These are phyloP conservation scores for Alitta virens DNA, from an alignment of 2,888 invertebrate genomes.

Conservation along the genomic window DNA sequence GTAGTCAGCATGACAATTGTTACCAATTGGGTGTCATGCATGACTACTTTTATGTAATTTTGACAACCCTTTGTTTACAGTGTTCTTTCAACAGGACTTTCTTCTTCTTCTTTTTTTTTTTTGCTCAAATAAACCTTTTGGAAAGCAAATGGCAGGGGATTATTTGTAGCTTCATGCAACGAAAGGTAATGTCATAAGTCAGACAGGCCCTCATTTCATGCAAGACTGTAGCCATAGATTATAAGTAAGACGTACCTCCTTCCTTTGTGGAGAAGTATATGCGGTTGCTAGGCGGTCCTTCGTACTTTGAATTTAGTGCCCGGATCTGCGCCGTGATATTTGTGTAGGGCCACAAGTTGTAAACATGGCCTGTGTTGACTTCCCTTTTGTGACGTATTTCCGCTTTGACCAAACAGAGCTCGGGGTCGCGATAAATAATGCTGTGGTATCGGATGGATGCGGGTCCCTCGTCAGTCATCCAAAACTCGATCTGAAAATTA, in stretches of 20 bases:
- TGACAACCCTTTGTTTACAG: too few species aligned
- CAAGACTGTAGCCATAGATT: too few species aligned
- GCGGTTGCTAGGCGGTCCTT: slow-evolving; percentile 27
- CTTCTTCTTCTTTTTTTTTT: too few species aligned
- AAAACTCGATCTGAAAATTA: slow-evolving; percentile 29
- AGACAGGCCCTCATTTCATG: too few species aligned
- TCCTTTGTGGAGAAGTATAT: slow-evolving; percentile 29
- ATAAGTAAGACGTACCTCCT: slow-evolving; percentile 28
- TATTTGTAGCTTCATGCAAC: too few species aligned
- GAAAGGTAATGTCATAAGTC: too few species aligned
- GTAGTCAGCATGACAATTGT: too few species aligned
- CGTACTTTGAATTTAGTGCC: slow-evolving; percentile 32
- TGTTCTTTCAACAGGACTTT: too few species aligned
- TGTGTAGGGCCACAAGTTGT: slow-evolving; percentile 35
- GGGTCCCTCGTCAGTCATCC: slow-evolving; percentile 26
- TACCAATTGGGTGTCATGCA: too few species aligned
- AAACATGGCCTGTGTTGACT: slow-evolving; percentile 29
- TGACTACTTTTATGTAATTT: too few species aligned
- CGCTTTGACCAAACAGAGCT: slow-evolving; percentile 15
- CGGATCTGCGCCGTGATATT: slow-evolving; percentile 32
- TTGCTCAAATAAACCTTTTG: too few species aligned
- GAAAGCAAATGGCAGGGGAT: too few species aligned
- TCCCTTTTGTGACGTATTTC: slow-evolving; percentile 17
- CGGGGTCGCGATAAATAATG: slow-evolving; percentile 31
- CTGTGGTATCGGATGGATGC: slow-evolving; percentile 29